A percentile compares a stretch with the other conserved stretches of the same genome.
Conservation (phyloP, 2,797 vertebrate species). For the Enteromius thamalakanensis region DNA sequence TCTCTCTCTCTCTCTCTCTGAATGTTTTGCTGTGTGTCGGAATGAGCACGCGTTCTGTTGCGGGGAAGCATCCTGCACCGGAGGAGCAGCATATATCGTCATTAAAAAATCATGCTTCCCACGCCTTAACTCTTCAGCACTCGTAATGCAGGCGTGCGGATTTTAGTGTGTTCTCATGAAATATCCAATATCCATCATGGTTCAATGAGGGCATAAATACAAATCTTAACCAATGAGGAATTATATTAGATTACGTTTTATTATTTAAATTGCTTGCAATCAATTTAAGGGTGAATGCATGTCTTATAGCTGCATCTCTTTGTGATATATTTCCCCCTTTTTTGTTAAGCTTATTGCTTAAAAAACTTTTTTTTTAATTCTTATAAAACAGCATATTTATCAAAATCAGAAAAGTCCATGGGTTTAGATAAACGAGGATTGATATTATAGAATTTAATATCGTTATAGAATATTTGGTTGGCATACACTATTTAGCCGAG, state of each 20-base stretch:
- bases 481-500: not conserved
- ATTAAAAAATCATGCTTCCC: slow-evolving; percentile 65
- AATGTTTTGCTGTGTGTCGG: not conserved
- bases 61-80: slow-evolving; percentile 52
- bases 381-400: not conserved
- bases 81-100: slow-evolving; percentile 28
- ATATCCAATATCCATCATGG: slow-evolving; percentile 45
- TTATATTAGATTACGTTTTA: not conserved
- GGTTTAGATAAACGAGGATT: too few species aligned
- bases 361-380: not conserved
- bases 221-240: not conserved
- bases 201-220: slow-evolving; percentile 42
- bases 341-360: not conserved
- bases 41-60: slow-evolving; percentile 15
- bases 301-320: not conserved
- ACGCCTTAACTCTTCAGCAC: slow-evolving; percentile 60
- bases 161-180: slow-evolving; percentile 48
- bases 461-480: slow-evolving; percentile 4
- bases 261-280: not conserved
- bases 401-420: not conserved
- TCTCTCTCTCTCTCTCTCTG: not conserved
- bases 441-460: too few species aligned
- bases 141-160: slow-evolving; percentile 52
- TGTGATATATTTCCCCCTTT: not conserved
- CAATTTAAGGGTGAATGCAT: not conserved